A percentile compares a stretch with the other conserved stretches of the same genome.
These are phyloP conservation scores for Typhlichthys eigenmanni DNA, from an alignment of 2,797 vertebrate genomes.

Conservation along the genomic window DNA sequence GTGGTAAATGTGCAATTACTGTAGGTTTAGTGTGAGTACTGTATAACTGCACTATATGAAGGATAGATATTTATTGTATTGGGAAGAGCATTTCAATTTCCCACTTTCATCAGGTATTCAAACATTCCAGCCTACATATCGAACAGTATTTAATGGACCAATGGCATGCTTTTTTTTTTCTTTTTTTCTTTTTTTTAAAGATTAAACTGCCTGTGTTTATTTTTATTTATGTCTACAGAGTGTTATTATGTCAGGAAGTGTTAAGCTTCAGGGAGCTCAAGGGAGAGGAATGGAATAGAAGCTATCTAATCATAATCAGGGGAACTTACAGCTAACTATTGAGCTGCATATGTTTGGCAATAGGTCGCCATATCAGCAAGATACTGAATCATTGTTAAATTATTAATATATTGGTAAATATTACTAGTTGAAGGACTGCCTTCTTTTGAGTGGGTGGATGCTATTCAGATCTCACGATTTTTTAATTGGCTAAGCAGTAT, in stretches of 20 bases:
- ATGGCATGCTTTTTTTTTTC: slow-evolving; percentile 64
- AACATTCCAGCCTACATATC: slow-evolving; percentile 76
- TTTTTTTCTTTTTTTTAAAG: slow-evolving; percentile 15
- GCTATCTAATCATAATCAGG: slow-evolving; percentile 52
- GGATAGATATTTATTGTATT: slow-evolving; percentile 79
- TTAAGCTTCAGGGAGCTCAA: slow-evolving; percentile 65
- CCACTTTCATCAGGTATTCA: slow-evolving; percentile 79
- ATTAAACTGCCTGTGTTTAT: slow-evolving; percentile 54
- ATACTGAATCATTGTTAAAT: slow-evolving; percentile 65
- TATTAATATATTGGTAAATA: slow-evolving; percentile 73
- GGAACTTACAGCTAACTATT: slow-evolving; percentile 49
- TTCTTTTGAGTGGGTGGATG: slow-evolving; percentile 42
- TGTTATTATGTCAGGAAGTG: slow-evolving; percentile 47
- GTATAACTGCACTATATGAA: slow-evolving; percentile 79
- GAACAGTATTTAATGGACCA: slow-evolving; percentile 80
- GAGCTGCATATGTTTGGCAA: slow-evolving; percentile 33
- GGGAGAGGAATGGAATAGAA: slow-evolving; percentile 35
- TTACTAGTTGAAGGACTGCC: slow-evolving; percentile 45
- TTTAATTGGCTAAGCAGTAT: not conserved
- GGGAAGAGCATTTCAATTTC: slow-evolving; percentile 67
- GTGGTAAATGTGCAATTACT: slow-evolving; percentile 83
- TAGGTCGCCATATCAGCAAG: slow-evolving; percentile 37
- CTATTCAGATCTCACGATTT: not conserved
- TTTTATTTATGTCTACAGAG: slow-evolving; percentile 64
- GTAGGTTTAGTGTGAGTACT: slow-evolving; percentile 80